Conservation (phyloP, 2,888 invertebrate species). For the Zaprionus lineosus region DNA sequence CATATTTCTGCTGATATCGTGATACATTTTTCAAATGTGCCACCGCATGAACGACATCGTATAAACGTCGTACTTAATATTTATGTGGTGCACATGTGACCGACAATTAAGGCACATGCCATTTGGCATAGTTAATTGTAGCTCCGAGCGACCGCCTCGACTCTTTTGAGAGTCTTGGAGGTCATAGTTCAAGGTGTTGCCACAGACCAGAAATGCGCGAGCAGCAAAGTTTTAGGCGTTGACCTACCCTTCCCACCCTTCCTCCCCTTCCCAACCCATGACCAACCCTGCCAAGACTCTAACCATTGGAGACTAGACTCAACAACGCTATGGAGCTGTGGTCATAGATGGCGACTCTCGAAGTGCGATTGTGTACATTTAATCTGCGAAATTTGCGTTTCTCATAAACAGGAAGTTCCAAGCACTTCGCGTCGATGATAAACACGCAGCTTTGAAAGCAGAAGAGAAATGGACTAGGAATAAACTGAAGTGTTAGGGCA, state of each 20-base stretch:
- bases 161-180: constrained; percentile 20
- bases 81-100: constrained; percentile 23
- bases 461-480: background rate
- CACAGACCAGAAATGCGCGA: constrained; percentile 6
- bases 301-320: background rate
- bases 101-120: constrained; percentile 38
- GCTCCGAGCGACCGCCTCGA: constrained; percentile 8
- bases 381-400: constrained; percentile 46
- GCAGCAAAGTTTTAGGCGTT: constrained; percentile 36
- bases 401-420: constrained; percentile 53
- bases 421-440: constrained; percentile 26
- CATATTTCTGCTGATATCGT: no score
- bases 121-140: constrained; percentile 54
- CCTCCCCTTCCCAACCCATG: no score
- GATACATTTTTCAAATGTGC: background rate
- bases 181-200: constrained; percentile 46
- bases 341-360: background rate
- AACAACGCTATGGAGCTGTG: background rate
- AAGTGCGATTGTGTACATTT: constrained; percentile 23
- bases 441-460: constrained; percentile 25
- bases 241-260: no score
- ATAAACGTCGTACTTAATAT: background rate
- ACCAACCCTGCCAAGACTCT: background rate
- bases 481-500: no score
- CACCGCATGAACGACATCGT: constrained; percentile 16